Percentiles rank a stretch among this genome's conserved stretches.
Evolutionary conservation across 2,113 vertebrate genomes (phyloP).

Genomic region (Galbula dea): DNA sequence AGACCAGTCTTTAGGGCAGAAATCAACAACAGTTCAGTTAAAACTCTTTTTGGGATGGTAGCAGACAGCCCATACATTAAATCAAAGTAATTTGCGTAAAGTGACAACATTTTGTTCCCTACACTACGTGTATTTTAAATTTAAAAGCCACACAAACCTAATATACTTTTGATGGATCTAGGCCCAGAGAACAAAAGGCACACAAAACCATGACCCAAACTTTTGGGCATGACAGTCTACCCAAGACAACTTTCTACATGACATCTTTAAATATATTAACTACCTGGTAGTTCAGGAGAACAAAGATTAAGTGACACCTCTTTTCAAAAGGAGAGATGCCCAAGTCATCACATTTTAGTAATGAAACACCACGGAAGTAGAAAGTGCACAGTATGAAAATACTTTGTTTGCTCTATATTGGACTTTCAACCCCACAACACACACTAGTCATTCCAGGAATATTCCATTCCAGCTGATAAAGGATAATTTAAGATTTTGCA

Average conservation of each 20-base stretch:
- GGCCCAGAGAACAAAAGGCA: background rate
- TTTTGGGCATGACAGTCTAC: background rate
- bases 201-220: background rate
- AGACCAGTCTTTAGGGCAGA: background rate
- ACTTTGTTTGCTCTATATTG: slow-evolving; percentile 22
- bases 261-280: background rate
- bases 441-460: background rate
- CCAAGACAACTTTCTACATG: background rate
- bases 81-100: background rate
- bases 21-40: background rate
- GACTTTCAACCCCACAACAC: slow-evolving; percentile 36
- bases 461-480: background rate
- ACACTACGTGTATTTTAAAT: background rate
- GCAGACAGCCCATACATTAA: background rate
- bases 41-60: background rate
- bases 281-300: background rate
- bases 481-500: background rate
- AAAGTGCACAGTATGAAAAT: slow-evolving; percentile 19
- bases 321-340: background rate
- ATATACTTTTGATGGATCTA: background rate
- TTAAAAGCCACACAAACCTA: background rate
- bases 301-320: background rate
- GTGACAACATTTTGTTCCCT: background rate
- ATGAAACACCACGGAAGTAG: background rate
- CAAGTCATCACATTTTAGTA: background rate